Evolutionary conservation across 37 sponge, comb jelly and placozoan species (phyloP), one percentile per base, ranked within the genome.

Genomic region (Beroe ovata): DNA sequence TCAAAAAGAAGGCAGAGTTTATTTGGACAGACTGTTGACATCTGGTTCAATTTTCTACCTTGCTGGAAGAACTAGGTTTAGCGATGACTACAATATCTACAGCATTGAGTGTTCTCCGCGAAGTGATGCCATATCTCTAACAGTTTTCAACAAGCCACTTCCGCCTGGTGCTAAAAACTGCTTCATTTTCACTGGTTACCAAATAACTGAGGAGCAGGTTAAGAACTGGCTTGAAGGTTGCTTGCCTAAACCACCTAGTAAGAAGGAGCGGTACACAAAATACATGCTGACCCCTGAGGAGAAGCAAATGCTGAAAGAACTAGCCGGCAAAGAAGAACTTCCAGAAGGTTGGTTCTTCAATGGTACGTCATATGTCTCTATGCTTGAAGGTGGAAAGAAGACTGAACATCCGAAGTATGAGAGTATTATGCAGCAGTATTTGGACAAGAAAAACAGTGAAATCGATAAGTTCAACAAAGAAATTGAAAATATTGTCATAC

Each of bases 301-400:
- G 25, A 37, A 40, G 84, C 36, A 77, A 42, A 77, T 39, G 84
- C 54, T 77, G 1, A 77, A 77, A 26, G 41, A 36, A 8, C 26
- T 28, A 23, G 84, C 84, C 1, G 21, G 47, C 28, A 77, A 36
- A 25, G 42, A 39, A 4, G 20, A 11, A 39, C 47, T 77, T 4
- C 84, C 84, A 22, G 84, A 77, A 25, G 84, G 84, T 11, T 77
- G 84, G 84, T 77, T 77, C 33, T 77, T 28, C 47, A 77, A 77
- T 77, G 84, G 84, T 1, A 36, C 84, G 23, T 36, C 26, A 16
- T 77, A 77, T 26, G 84, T 77, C 20, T 77, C 84, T 4, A 77
- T 77, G 84, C 39, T 77, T 42, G 54, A 39, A 77, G 23, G 28
- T 20, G 84, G 84, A 11, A 77, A 77, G 54, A 77, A 23, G 4